Base-by-base conservation (phyloP, 1,140 invertebrate species). In the Neodiprion pinetum region DNA sequence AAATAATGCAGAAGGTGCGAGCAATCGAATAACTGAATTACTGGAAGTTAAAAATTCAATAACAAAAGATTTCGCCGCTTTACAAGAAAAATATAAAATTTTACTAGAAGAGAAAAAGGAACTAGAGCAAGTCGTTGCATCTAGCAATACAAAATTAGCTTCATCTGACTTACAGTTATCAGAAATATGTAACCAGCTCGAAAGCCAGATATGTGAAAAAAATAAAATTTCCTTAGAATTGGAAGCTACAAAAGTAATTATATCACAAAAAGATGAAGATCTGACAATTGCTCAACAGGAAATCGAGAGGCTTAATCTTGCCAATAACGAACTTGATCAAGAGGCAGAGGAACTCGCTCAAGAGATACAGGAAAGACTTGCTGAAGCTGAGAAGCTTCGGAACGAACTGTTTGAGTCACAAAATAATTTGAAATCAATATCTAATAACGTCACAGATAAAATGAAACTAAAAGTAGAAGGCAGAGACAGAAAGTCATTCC, bases 1-100 rank as follows among this genome's bases (percentile, higher is more conserved):
- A 67, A 83, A 80, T 17, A 83, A 83, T 75, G 75, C 88, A 7
- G 87, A 88, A 14, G 87, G 87, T 14, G 85, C 82, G 1, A 83
- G 82, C 28, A 88, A 88, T 75, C 79, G 84, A 0, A 82, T 87
- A 40, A 74, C 74, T 7, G 81, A 81, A n/a, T 66, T 88, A 7
- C 83, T 84, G 61, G 80, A 83, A 14, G 72, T 68, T 7, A 88
- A 84, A 53, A 77, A 74, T 7, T 75, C 84, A 11, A 75, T 83
- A 53, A 74, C 81, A 10, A 79, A 79, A 23, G 82, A 87, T 65
- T 23, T 84, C 7, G 72, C 74, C 0, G 73, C 78, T 50, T 61
- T 82, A 1, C 75, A 79, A 65, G 71, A 68, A 23, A 72, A 82
- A 49, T 70, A 80, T 49, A 75, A 80, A 23, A 9, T 72, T 9